Evolutionary conservation across 2,797 vertebrate genomes (phyloP).

Genomic region (Eulemur rubriventer): DNA sequence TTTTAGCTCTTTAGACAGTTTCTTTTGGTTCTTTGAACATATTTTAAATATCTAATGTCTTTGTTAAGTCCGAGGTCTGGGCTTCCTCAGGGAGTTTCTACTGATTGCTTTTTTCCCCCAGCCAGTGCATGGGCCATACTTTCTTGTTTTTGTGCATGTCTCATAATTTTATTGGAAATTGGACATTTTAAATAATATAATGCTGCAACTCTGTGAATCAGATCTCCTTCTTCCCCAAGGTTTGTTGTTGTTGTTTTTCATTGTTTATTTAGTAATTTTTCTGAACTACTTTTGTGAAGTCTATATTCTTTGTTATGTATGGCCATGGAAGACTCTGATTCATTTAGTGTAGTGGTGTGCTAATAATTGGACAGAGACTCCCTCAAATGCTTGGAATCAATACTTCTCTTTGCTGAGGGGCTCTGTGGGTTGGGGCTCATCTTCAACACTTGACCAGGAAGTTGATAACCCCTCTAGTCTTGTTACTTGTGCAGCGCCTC

Average conservation of each 20-base stretch:
- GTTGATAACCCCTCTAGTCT: not conserved
- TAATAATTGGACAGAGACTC: not conserved
- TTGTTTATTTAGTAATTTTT: not conserved
- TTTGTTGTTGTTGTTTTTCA: not conserved
- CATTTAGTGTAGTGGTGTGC: not conserved
- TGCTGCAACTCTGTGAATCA: not conserved
- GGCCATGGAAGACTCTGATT: not conserved
- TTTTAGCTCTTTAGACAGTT: not conserved
- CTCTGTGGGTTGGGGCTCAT: too few relatives aligned
- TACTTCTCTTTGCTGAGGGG: not conserved
- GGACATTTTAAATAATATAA: not conserved
- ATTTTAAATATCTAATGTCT: not conserved
- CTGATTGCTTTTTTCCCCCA: not conserved
- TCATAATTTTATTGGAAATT: not conserved
- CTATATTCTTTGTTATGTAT: not conserved
- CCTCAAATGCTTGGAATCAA: not conserved
- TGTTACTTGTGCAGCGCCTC: not conserved
- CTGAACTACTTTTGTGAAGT: not conserved
- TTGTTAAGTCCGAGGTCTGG: not conserved
- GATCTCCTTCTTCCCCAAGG: not conserved
- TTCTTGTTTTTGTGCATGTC: not conserved
- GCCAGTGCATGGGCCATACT: not conserved
- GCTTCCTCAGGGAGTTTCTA: not conserved
- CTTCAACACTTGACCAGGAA: not conserved
- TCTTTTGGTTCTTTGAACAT: not conserved